Conservation (phyloP, 2,888 invertebrate species). For the Phaedon cochleariae region DNA sequence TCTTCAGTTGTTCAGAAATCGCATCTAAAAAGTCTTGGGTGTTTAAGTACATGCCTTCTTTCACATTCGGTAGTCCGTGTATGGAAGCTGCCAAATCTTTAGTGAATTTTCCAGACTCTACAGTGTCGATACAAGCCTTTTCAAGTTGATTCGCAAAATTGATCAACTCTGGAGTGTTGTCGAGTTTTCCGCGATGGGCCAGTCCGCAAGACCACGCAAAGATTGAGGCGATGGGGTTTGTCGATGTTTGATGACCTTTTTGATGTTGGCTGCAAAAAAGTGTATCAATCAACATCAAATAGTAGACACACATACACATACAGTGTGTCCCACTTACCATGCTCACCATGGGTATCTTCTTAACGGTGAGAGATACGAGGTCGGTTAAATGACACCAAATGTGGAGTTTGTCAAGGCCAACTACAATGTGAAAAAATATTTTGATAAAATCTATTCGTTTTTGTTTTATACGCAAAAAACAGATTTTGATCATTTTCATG, state of each 20-base stretch:
- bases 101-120: conserved; percentile 86
- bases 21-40: conserved; percentile 89
- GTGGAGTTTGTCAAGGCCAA: too few relatives aligned
- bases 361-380: too few relatives aligned
- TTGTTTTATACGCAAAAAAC: too few relatives aligned
- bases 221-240: conserved; percentile 91
- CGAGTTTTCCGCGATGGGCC: conserved; percentile 83
- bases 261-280: conserved; percentile 76
- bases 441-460: too few relatives aligned
- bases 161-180: conserved; percentile 77
- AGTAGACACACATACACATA: too few relatives aligned
- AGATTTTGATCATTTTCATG: too few relatives aligned
- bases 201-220: conserved; percentile 92
- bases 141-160: conserved; percentile 78
- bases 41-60: conserved; percentile 82
- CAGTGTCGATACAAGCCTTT: conserved; percentile 83
- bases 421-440: too few relatives aligned
- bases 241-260: conserved; percentile 86
- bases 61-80: conserved; percentile 82
- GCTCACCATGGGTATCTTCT: too few relatives aligned
- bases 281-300: too few relatives aligned
- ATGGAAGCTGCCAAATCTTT: conserved; percentile 86
- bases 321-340: too few relatives aligned
- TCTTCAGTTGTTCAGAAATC: conserved; percentile 76
- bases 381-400: too few relatives aligned